Evolutionary conservation across 2,797 vertebrate species (phyloP).

Genomic region (Phyllotis vaccarum): DNA sequence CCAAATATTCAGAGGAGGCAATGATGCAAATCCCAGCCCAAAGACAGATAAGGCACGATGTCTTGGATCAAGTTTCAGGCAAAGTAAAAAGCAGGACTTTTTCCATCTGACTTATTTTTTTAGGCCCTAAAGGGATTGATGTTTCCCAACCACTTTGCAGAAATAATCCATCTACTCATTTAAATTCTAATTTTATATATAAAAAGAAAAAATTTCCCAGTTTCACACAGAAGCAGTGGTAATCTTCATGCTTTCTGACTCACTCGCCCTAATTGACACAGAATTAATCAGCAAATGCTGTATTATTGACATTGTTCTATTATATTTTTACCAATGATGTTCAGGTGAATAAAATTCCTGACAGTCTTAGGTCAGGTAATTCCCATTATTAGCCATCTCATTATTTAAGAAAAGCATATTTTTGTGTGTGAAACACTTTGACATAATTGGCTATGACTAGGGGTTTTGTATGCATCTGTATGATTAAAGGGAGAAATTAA

Average conservation of each 20-base stretch:
- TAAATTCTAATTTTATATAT: background rate
- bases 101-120: background rate
- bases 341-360: background rate
- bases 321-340: background rate
- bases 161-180: background rate
- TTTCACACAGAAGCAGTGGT: background rate
- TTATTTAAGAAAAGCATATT: background rate
- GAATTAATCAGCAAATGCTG: background rate
- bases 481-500: background rate
- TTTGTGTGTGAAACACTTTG: background rate
- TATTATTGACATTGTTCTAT: background rate
- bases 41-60: background rate
- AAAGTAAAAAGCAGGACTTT: background rate
- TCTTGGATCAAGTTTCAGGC: background rate
- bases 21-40: background rate
- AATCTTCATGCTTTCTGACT: background rate
- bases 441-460: background rate
- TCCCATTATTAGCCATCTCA: background rate
- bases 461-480: background rate
- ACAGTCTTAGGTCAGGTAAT: background rate
- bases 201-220: background rate
- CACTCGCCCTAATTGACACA: background rate
- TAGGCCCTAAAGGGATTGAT: too few species aligned
- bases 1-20: background rate
- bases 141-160: background rate